Percentiles rank a stretch among this genome's conserved stretches.
phyloP scores from a whole-genome alignment of 2,797 vertebrate species.

The Sarcophilus harrisii region DNA sequence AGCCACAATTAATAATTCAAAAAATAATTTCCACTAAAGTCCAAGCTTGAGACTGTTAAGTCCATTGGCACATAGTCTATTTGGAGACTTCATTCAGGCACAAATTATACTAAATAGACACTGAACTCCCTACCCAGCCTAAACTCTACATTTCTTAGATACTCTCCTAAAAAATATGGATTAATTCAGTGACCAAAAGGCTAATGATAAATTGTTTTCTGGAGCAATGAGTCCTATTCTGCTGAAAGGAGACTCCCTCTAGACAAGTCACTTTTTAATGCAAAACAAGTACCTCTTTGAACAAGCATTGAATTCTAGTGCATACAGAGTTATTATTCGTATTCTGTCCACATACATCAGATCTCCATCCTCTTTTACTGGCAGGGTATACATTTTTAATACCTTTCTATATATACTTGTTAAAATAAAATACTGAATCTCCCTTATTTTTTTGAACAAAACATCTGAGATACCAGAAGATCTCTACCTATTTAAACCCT shows the following conservation, averaged over 20 bases:
- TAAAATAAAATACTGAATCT: neutral
- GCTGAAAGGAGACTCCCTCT: neutral
- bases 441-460: conserved; percentile 7
- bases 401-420: neutral
- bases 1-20: neutral
- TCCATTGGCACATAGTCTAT: neutral
- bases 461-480: neutral
- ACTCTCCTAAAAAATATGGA: neutral
- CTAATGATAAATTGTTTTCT: neutral
- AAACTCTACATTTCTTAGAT: neutral
- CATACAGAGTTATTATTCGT: conserved; percentile 14
- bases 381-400: neutral
- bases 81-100: neutral
- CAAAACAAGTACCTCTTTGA: neutral
- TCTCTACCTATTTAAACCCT: neutral
- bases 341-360: conserved; percentile 22
- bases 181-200: neutral
- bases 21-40: neutral
- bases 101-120: neutral
- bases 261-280: neutral
- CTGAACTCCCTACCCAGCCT: neutral
- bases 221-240: neutral
- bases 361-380: conserved; percentile 17
- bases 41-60: neutral
- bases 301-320: neutral